Evolutionary conservation across 2,888 invertebrate genomes (phyloP).

Genomic region (Oxytorus armatus): DNA sequence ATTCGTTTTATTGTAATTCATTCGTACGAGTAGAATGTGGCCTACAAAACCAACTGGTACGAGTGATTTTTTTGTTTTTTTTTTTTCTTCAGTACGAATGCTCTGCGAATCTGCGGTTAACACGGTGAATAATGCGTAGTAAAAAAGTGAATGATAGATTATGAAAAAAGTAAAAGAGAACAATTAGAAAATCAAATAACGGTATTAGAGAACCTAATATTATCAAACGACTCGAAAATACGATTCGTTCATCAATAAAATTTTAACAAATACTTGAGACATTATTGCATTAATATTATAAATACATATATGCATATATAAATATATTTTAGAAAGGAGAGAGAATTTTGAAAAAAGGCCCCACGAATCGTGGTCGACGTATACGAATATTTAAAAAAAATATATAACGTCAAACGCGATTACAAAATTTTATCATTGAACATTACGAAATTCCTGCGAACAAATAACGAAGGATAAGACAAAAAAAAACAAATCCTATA

Average conservation of each 20-base stretch:
- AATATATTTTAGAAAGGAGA: slow-evolving; percentile 50
- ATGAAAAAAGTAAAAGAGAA: slow-evolving; percentile 25
- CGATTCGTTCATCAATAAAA: slow-evolving; percentile 25
- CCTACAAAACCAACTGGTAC: slow-evolving; percentile 7
- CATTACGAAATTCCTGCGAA: slow-evolving; percentile 9
- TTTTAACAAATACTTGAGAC: slow-evolving; percentile 23
- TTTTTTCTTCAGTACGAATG: slow-evolving; percentile 10
- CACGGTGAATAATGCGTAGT: slow-evolving; percentile 10
- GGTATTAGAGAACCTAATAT: slow-evolving; percentile 38
- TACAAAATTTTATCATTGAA: slow-evolving; percentile 34
- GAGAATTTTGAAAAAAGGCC: slow-evolving; percentile 40
- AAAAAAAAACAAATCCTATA: not conserved
- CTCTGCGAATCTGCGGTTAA: not conserved
- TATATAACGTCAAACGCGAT: slow-evolving; percentile 12
- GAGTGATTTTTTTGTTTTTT: slow-evolving; percentile 7
- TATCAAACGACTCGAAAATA: slow-evolving; percentile 3
- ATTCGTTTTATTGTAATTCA: no score
- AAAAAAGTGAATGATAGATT: slow-evolving; percentile 8
- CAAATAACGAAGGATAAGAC: not conserved
- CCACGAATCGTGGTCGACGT: slow-evolving; percentile 29
- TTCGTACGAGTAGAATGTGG: no score
- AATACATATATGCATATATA: slow-evolving; percentile 14
- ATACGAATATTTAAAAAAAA: not conserved
- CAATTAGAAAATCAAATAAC: slow-evolving; percentile 45
- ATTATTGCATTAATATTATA: slow-evolving; percentile 16